Conservation (phyloP, 1,140 invertebrate species). For the Doryteuthis pealeii region DNA sequence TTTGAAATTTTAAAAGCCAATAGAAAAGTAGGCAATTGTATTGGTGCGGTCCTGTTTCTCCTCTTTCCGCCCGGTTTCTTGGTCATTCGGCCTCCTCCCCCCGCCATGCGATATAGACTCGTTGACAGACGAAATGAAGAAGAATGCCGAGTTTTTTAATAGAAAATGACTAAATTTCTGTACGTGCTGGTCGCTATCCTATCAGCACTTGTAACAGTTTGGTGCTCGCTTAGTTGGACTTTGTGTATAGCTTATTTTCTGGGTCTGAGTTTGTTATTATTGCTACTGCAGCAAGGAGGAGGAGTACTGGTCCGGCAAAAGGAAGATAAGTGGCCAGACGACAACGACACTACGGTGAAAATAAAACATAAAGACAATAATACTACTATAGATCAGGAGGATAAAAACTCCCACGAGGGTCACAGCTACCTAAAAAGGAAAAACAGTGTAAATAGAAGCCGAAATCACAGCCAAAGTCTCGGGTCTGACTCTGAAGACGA, state of each 20-base stretch:
- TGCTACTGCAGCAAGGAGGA: not conserved
- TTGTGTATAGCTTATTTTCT: not conserved
- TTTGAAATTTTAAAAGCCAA: too few species aligned
- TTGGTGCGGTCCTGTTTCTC: too few species aligned
- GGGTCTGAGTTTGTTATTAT: not conserved
- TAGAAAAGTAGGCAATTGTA: too few species aligned
- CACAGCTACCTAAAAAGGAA: not conserved
- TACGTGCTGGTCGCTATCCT: slow-evolving; percentile 9
- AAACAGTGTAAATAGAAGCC: not conserved
- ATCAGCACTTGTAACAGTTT: slow-evolving; percentile 5
- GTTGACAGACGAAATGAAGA: slow-evolving; percentile 14
- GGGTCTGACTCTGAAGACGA: too few species aligned
- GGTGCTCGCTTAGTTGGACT: slow-evolving; percentile 6
- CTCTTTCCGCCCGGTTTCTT: too few species aligned
- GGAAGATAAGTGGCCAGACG: not conserved
- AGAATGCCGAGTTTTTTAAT: slow-evolving; percentile 18
- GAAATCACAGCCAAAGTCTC: too few species aligned
- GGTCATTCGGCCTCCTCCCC: not conserved
- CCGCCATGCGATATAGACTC: not conserved
- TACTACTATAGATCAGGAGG: too few species aligned
- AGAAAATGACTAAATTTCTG: slow-evolving; percentile 19
- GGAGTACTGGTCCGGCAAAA: not conserved
- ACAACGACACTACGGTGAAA: not conserved
- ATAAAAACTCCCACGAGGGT: too few species aligned
- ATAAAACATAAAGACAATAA: not conserved